These are phyloP conservation scores for Phocides pigmalion DNA, from an alignment of 1,140 invertebrate genomes.

Conservation along the genomic window DNA sequence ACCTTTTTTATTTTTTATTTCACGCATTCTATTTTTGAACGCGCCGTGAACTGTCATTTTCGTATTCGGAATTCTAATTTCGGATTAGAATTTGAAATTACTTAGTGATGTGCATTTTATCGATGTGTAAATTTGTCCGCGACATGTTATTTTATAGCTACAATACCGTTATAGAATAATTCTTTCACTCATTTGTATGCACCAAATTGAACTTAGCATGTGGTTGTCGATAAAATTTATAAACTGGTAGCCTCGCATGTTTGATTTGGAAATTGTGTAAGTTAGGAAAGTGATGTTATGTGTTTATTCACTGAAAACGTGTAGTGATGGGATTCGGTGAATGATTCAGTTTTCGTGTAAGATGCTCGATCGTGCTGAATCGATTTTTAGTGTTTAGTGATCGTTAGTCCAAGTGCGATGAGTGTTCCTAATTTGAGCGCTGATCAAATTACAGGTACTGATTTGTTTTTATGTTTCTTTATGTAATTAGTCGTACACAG, in stretches of 20 bases:
- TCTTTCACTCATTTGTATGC: slow-evolving; percentile 40
- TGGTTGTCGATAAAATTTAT: slow-evolving; percentile 41
- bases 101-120: slow-evolving; percentile 30
- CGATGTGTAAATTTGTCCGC: slow-evolving; percentile 17
- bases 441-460: slow-evolving; percentile 73
- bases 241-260: slow-evolving; percentile 44
- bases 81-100: slow-evolving; percentile 27
- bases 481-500: no score
- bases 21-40: slow-evolving; percentile 27
- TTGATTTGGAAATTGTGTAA: slow-evolving; percentile 49
- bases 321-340: slow-evolving; percentile 56
- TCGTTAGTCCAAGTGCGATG: slow-evolving; percentile 59
- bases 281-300: slow-evolving; percentile 43
- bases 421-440: slow-evolving; percentile 77
- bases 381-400: slow-evolving; percentile 59
- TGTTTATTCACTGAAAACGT: slow-evolving; percentile 58
- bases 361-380: slow-evolving; percentile 53
- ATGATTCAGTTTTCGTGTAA: slow-evolving; percentile 63
- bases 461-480: slow-evolving; percentile 35
- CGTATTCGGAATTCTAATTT: slow-evolving; percentile 29
- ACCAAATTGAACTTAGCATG: slow-evolving; percentile 41
- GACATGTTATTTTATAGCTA: slow-evolving; percentile 29
- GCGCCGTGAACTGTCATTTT: slow-evolving; percentile 24
- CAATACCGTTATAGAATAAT: slow-evolving; percentile 39
- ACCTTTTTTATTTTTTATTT: slow-evolving; percentile 37